Evolutionary conservation across 2,113 vertebrate genomes (phyloP), one percentile per base, ranked within the genome.

Genomic region (Nyctibius bracteatus): DNA sequence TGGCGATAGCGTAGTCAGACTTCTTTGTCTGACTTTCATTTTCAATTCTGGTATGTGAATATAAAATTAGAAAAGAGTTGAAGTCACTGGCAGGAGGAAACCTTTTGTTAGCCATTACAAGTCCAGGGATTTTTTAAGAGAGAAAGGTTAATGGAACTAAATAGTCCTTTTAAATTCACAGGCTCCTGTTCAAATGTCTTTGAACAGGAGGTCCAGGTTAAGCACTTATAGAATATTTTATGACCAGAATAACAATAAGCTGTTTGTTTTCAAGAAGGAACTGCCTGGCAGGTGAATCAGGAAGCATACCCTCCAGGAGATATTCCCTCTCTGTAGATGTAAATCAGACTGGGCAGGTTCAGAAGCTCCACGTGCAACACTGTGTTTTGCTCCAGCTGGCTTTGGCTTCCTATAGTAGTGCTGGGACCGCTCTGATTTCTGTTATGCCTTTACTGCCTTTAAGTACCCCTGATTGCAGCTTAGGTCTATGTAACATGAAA

Each of bases 201-300:
- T 88, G 92, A 94, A 88, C n/a, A n/a, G n/a, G 43, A 91, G 57
- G 51, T 30, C 52, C 33, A 41, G 74, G 58, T 51, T 78, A 94
- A 92, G 61, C 59, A 94, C 35, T 44, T 63, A 63, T 0, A 83
- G 77, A 63, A 77, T 77, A 92, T 79, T 79, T 41, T 82, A 91
- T 57, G 70, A 65, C 61, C 11, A 5, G 74, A 89, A 82, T 83
- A 97, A 97, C 90, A 97, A 95, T 33, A 92, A 90, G 52, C 73
- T 66, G 44, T 88, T 81, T 98, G 89, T 97, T 95, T 96, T 88
- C 91, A 87, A 44, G 31, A 66, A 81, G 65, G 90, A 97, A 89
- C 94, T 94, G 92, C 94, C 82, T 46, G 81, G 78, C 92, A 92
- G 86, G 84, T 81, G 86, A 94, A 91, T 51, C 77, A 59, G 74